Percentiles rank a stretch among this genome's conserved stretches.
These are phyloP conservation scores for Zeus faber DNA, from an alignment of 2,113 vertebrate genomes.

Conservation along the genomic window DNA sequence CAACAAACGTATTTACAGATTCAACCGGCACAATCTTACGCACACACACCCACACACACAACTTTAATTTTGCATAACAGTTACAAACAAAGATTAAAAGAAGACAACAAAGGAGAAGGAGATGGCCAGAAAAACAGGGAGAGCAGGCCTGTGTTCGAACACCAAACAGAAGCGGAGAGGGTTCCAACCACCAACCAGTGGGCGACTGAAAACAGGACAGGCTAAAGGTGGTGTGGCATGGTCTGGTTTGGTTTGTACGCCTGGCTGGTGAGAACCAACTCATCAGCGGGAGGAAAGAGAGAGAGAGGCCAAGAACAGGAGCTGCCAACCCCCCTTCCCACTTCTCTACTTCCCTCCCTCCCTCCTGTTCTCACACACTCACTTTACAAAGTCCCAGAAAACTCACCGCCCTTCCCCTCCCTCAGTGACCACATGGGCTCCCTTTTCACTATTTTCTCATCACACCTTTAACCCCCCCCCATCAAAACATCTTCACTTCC, in stretches of 20 bases:
- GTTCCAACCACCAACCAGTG: too few species aligned
- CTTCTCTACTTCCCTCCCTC: too few species aligned
- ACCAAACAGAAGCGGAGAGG: neutral
- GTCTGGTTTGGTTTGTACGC: neutral
- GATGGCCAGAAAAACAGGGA: neutral
- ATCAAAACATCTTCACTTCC: slow-evolving; percentile 23
- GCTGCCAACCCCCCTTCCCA: too few species aligned
- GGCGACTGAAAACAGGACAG: too few species aligned
- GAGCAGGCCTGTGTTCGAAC: neutral
- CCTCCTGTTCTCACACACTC: slow-evolving; percentile 10
- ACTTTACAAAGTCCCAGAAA: slow-evolving; percentile 3
- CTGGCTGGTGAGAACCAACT: neutral
- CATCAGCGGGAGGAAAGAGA: too few species aligned
- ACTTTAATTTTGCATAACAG: slow-evolving; percentile 20
- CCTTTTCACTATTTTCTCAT: too few species aligned
- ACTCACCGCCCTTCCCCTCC: too few species aligned
- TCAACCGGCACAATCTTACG: neutral
- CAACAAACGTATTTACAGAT: slow-evolving; percentile 3
- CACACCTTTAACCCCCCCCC: slow-evolving; percentile 3
- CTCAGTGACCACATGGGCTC: too few species aligned
- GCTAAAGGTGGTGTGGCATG: neutral
- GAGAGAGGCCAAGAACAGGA: too few species aligned
- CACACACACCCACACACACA: neutral
- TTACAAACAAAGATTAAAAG: slow-evolving; percentile 15
- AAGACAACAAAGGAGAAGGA: slow-evolving; percentile 13